Percentiles rank a stretch among this genome's conserved stretches.
phyloP scores from a whole-genome alignment of 2,888 invertebrate species.

The Strigamia crassipes region DNA sequence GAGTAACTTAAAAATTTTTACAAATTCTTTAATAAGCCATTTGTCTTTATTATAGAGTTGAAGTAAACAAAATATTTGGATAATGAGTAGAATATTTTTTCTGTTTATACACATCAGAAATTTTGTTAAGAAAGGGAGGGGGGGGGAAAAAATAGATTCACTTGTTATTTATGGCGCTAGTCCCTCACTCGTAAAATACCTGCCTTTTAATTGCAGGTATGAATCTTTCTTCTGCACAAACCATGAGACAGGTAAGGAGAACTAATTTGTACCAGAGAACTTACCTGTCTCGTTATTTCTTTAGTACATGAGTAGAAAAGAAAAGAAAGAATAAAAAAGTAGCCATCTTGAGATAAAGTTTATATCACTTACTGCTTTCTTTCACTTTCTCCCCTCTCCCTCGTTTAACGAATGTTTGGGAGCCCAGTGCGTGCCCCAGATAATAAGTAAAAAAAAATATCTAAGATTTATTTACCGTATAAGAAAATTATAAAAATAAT shows the following conservation, averaged over 20 bases:
- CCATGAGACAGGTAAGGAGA: conserved; percentile 30
- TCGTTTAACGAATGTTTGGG: not conserved
- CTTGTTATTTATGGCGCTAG: not conserved
- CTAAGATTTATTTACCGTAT: too few relatives aligned
- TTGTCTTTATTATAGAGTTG: too few relatives aligned
- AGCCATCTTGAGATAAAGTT: conserved; percentile 1
- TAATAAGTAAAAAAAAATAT: too few relatives aligned
- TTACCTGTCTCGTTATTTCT: conserved; percentile 28
- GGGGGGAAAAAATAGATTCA: not conserved
- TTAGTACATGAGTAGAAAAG: not conserved
- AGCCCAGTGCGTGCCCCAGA: not conserved
- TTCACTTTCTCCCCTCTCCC: not conserved
- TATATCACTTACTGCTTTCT: conserved; percentile 5
- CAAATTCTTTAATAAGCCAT: too few relatives aligned
- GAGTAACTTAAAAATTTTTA: too few relatives aligned
- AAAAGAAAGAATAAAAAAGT: not conserved
- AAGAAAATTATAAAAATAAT: too few relatives aligned
- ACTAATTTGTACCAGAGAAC: conserved; percentile 27
- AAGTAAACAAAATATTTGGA: too few relatives aligned
- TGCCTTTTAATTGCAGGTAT: conserved; percentile 37
- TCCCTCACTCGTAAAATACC: conserved; percentile 35
- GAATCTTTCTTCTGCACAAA: conserved; percentile 34
- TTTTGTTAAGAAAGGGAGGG: not conserved
- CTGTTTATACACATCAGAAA: not conserved
- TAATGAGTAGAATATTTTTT: not conserved